Conservation (phyloP, 2,888 invertebrate genomes). For the Eristalis intricaria region DNA sequence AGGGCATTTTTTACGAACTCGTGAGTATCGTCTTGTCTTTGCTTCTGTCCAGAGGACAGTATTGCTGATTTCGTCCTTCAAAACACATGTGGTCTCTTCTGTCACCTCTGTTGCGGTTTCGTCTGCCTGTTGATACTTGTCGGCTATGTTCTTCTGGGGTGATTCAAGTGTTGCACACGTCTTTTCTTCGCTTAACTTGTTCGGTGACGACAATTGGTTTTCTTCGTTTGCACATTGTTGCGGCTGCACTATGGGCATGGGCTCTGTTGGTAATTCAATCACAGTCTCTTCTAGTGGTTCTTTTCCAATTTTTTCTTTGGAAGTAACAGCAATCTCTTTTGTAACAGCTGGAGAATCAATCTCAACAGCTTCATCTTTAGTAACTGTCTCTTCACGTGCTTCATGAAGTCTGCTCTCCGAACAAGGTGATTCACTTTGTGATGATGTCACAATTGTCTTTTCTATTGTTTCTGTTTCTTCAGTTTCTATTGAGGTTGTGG, state of each 20-base stretch:
- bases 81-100: background rate
- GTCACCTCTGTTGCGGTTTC: background rate
- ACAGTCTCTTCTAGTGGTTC: background rate
- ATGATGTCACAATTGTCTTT: background rate
- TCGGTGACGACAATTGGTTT: background rate
- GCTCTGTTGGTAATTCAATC: background rate
- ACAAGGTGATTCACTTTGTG: background rate
- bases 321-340: background rate
- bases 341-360: background rate
- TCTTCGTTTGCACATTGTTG: background rate
- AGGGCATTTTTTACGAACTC: background rate
- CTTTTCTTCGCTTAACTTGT: background rate
- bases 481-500: background rate
- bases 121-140: background rate
- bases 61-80: background rate
- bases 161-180: background rate
- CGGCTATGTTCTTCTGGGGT: background rate
- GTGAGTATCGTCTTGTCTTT: background rate
- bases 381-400: background rate
- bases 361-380: background rate
- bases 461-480: background rate
- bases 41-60: background rate
- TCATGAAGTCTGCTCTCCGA: background rate
- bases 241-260: background rate
- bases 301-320: background rate